Conservation (phyloP, 2,797 vertebrate species). For the Notolabrus celidotus region DNA sequence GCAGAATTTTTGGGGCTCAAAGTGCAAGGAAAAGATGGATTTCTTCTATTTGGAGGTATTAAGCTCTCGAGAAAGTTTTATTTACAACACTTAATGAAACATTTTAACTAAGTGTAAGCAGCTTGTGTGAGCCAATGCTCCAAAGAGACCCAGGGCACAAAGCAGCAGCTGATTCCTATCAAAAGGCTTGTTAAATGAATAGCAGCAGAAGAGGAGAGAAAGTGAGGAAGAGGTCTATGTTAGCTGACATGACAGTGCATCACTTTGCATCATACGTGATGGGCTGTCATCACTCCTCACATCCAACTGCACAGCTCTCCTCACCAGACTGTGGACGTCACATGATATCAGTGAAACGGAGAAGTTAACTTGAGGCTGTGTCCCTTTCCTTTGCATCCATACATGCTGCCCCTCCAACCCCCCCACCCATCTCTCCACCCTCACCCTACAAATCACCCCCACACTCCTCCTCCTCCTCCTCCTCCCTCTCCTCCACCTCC, state of each 20-base stretch:
- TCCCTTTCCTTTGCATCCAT: slow-evolving; percentile 31
- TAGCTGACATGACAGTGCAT: slow-evolving; percentile 63
- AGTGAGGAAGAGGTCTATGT: slow-evolving; percentile 23
- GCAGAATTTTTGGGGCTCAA: not conserved
- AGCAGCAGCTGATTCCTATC: slow-evolving; percentile 24
- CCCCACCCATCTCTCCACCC: slow-evolving; percentile 10
- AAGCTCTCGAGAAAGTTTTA: not conserved
- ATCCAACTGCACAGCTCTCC: slow-evolving; percentile 71
- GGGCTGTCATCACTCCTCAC: slow-evolving; percentile 71
- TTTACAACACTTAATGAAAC: not conserved
- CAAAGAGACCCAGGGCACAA: slow-evolving; percentile 2
- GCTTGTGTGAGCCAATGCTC: not conserved
- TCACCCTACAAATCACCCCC: slow-evolving; percentile 15
- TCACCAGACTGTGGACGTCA: slow-evolving; percentile 80
- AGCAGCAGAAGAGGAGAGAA: slow-evolving; percentile 21
- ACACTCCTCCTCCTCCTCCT: slow-evolving; percentile 24
- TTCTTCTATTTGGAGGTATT: not conserved
- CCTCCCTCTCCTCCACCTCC: slow-evolving; percentile 44
- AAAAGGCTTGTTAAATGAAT: slow-evolving; percentile 32
- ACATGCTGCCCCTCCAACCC: slow-evolving; percentile 27
- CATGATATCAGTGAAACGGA: slow-evolving; percentile 76
- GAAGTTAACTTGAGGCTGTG: slow-evolving; percentile 74
- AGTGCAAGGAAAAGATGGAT: not conserved
- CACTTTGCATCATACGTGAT: slow-evolving; percentile 70
- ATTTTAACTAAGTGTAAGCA: too few species aligned